Evolutionary conservation across 2,113 vertebrate species (phyloP).

Genomic region (Pseudopipra pipra): DNA sequence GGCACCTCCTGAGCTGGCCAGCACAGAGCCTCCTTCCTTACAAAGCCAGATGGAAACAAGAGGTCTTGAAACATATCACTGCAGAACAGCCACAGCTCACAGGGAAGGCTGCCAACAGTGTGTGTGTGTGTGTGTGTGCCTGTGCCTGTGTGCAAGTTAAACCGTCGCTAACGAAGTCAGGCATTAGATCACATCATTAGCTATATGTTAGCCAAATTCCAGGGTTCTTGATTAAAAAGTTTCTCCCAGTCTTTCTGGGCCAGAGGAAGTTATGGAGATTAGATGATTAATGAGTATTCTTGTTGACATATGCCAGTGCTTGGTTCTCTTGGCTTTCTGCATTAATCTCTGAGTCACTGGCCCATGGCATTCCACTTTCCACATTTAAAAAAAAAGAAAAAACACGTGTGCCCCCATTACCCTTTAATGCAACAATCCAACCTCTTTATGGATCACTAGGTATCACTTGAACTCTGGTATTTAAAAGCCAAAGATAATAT

Average conservation of each 20-base stretch:
- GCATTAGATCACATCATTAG: not conserved
- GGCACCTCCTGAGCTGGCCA: not conserved
- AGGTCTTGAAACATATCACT: accelerated
- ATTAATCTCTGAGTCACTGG: not conserved
- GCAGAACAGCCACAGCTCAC: not conserved
- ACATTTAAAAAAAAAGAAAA: not conserved
- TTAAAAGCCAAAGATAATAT: not conserved
- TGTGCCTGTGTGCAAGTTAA: not conserved
- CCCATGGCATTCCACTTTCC: not conserved
- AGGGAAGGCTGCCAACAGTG: not conserved
- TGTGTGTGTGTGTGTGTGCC: too few relatives aligned
- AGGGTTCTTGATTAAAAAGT: not conserved
- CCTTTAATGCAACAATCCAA: not conserved
- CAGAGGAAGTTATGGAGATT: not conserved
- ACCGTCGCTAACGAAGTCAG: not conserved
- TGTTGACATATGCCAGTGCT: not conserved
- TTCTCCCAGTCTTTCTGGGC: not conserved
- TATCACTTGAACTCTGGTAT: not conserved
- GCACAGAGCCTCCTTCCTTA: not conserved
- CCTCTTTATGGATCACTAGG: not conserved
- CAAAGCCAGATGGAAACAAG: not conserved
- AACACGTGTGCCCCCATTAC: not conserved
- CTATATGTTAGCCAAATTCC: not conserved
- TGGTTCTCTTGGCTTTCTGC: not conserved
- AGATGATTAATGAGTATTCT: not conserved